Evolutionary conservation across 2,797 vertebrate species (phyloP).

Genomic region (Tympanoctomys barrerae): DNA sequence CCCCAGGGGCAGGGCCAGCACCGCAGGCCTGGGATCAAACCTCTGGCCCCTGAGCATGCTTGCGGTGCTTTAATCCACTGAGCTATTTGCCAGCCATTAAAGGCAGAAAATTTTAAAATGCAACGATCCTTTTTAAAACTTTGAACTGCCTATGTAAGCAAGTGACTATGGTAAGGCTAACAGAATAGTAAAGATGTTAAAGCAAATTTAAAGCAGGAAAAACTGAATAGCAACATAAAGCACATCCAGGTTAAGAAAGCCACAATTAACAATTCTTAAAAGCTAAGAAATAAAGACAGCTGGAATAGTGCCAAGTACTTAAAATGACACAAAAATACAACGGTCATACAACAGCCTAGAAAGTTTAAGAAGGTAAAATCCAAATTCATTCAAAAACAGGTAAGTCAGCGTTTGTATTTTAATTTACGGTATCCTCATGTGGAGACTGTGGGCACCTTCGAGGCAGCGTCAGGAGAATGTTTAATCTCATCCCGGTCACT

Average conservation of each 20-base stretch:
- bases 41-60: too few relatives aligned
- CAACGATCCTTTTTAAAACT: constrained; percentile 8
- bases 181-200: neutral
- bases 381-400: constrained; percentile 22
- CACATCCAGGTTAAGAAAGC: neutral
- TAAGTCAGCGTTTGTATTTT: constrained; percentile 41
- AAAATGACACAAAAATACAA: constrained; percentile 14
- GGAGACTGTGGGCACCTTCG: constrained; percentile 1
- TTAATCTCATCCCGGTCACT: neutral
- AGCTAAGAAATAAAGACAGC: neutral
- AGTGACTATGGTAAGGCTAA: neutral
- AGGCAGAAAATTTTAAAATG: neutral
- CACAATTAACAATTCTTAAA: neutral
- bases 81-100: neutral
- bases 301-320: neutral
- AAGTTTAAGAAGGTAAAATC: constrained; percentile 34
- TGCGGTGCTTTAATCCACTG: too few relatives aligned
- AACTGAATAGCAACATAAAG: neutral
- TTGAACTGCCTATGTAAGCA: neutral
- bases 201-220: constrained; percentile 2
- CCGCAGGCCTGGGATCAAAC: too few relatives aligned
- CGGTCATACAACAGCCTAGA: neutral
- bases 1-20: too few relatives aligned
- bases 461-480: neutral
- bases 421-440: constrained; percentile 24